Conservation (phyloP, 1,140 invertebrate genomes). For the Gryon sp. region DNA sequence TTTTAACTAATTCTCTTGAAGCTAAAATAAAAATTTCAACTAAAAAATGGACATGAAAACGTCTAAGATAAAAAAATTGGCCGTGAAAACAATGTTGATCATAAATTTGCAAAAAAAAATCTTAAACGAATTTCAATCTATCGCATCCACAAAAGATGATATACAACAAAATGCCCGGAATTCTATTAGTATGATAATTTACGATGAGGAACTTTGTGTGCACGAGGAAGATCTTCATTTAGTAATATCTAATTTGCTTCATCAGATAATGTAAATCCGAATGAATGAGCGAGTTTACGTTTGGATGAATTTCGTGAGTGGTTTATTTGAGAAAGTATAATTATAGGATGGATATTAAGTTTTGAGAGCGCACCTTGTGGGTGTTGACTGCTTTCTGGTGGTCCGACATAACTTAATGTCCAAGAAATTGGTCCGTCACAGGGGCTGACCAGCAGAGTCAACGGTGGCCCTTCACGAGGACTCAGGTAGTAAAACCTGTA, state of each 20-base stretch:
- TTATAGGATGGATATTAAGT: conserved; percentile 52
- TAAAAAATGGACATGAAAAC: too few relatives aligned
- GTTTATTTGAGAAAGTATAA: conserved; percentile 53
- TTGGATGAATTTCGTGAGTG: conserved; percentile 24
- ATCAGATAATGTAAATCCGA: conserved; percentile 40
- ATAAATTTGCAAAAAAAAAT: too few relatives aligned
- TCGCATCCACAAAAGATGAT: background rate
- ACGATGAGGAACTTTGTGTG: conserved; percentile 1
- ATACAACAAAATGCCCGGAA: too few relatives aligned
- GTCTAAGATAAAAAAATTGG: too few relatives aligned
- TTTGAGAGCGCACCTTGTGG: conserved; percentile 69
- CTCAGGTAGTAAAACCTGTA: conserved; percentile 78
- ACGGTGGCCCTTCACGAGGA: conserved; percentile 73
- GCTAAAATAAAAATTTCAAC: too few relatives aligned
- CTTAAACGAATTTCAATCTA: background rate
- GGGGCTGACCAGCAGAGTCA: conserved; percentile 76
- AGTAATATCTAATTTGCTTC: conserved; percentile 49
- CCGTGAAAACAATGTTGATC: too few relatives aligned
- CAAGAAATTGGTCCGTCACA: conserved; percentile 76
- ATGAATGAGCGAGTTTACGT: conserved; percentile 23
- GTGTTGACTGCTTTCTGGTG: conserved; percentile 73
- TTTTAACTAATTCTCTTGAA: too few relatives aligned
- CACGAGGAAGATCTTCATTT: conserved; percentile 35
- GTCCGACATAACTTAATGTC: conserved; percentile 76
- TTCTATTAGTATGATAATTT: conserved; percentile 50